These are phyloP conservation scores for Boloria selene DNA, from an alignment of 2,888 invertebrate species.

Conservation along the genomic window DNA sequence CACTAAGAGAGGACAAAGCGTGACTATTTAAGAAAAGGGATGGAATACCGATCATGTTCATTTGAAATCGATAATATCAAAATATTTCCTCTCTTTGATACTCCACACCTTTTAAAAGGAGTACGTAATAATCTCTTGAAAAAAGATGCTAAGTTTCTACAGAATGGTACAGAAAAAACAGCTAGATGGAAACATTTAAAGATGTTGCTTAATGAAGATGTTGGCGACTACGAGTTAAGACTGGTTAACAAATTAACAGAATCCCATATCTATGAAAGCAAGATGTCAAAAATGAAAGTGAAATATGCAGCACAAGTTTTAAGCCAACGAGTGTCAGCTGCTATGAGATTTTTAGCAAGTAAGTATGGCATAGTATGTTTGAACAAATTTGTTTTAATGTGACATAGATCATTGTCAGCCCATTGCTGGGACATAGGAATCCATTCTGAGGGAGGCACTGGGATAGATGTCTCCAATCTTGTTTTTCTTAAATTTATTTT, in stretches of 20 bases:
- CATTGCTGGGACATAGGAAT: too few relatives aligned
- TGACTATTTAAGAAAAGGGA: conserved; percentile 9
- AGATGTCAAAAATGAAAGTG: conserved; percentile 35
- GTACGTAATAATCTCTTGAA: conserved; percentile 36
- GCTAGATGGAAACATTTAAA: conserved; percentile 4
- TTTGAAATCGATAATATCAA: conserved; percentile 26
- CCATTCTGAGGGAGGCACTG: too few relatives aligned
- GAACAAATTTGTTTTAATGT: too few relatives aligned
- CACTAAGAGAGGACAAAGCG: too few relatives aligned
- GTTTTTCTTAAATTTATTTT: too few relatives aligned
- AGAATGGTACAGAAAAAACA: conserved; percentile 15
- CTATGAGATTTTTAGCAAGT: conserved; percentile 29
- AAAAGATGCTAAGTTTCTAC: conserved; percentile 25
- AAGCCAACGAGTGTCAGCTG: conserved; percentile 28
- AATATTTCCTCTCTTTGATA: conserved; percentile 35
- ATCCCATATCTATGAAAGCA: conserved; percentile 20
- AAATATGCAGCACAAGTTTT: conserved; percentile 33
- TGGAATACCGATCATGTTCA: conserved; percentile 5
- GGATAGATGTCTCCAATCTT: too few relatives aligned
- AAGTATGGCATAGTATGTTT: conserved; percentile 1
- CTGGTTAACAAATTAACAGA: conserved; percentile 35
- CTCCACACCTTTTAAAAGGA: conserved; percentile 38
- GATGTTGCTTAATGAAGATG: conserved; percentile 5
- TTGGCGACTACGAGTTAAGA: conserved; percentile 33
- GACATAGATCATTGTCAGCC: too few relatives aligned